Conservation (phyloP, 2,113 vertebrate species). For the Salvelinus alpinus region DNA sequence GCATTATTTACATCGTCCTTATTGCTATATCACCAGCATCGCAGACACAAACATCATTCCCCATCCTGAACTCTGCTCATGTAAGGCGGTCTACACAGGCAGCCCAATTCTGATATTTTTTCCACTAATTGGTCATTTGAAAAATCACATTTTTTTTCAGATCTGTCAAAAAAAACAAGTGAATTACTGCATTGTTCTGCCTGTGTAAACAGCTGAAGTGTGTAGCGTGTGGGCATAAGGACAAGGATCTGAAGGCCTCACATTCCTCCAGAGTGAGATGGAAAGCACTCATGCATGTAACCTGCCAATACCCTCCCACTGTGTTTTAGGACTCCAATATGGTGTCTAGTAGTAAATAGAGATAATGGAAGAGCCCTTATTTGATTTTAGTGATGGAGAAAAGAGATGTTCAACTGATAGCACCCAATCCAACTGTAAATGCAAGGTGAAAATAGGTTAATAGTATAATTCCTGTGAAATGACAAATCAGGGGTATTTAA, state of each 20-base stretch:
- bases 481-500: no score
- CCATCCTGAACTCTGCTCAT: conserved; percentile 8
- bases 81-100: not conserved
- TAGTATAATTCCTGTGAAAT: not conserved
- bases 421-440: no score
- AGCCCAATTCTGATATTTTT: no score
- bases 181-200: no score
- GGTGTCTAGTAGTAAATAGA: conserved; percentile 58
- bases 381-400: conserved; percentile 50
- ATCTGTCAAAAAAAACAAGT: no score
- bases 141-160: no score
- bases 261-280: conserved; percentile 20
- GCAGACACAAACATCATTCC: conserved; percentile 4
- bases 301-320: not conserved
- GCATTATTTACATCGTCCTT: conserved; percentile 76
- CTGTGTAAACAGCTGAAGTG: conserved; percentile 4
- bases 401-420: not conserved
- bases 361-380: conserved; percentile 72
- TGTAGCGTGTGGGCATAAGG: conserved; percentile 14
- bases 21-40: conserved; percentile 63
- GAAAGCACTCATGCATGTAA: not conserved
- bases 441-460: not conserved
- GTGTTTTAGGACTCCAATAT: conserved; percentile 44
- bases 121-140: no score
- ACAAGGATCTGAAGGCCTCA: conserved; percentile 16